Conservation (phyloP, 2,113 vertebrate genomes). For the Odocoileus hemionus region DNA sequence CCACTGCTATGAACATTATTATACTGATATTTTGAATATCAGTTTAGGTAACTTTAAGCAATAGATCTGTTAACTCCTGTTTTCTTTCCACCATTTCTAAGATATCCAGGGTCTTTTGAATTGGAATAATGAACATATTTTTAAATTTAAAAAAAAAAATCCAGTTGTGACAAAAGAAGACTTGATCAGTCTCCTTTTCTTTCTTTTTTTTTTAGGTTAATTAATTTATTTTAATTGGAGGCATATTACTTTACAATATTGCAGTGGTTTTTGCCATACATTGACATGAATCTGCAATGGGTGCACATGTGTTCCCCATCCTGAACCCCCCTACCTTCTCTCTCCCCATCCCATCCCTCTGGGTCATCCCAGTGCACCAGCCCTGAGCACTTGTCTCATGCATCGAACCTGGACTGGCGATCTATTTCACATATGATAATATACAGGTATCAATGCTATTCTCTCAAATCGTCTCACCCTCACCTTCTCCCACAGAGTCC, state of each 20-base stretch:
- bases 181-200: not conserved
- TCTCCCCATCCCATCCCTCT: not conserved
- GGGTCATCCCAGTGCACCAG: not conserved
- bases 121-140: not conserved
- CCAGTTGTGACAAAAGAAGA: not conserved
- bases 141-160: not conserved
- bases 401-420: not conserved
- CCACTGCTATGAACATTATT: not conserved
- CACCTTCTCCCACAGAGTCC: not conserved
- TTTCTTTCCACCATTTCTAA: not conserved
- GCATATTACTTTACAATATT: not conserved
- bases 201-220: not conserved
- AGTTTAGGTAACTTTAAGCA: not conserved
- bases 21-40: not conserved
- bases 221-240: not conserved
- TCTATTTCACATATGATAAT: not conserved
- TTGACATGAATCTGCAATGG: not conserved
- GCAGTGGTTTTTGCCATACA: not conserved
- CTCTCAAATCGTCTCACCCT: not conserved
- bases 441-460: not conserved
- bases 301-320: not conserved
- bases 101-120: not conserved
- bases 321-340: accelerated
- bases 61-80: not conserved
- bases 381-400: not conserved